Conservation (phyloP, 2,797 vertebrate genomes). For the Staurois parvus region DNA sequence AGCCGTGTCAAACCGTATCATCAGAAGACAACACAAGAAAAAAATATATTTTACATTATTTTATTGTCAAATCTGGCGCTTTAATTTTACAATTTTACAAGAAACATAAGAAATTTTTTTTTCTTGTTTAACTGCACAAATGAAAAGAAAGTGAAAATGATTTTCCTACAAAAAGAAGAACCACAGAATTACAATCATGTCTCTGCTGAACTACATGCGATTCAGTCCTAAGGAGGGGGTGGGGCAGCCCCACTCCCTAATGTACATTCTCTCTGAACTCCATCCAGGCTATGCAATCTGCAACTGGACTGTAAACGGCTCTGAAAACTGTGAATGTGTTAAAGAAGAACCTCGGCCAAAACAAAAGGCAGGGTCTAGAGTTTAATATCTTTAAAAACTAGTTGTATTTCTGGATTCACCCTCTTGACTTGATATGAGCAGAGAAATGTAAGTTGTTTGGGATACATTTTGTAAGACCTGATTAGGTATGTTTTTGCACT, state of each 20-base stretch:
- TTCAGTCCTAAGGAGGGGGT: too few species aligned
- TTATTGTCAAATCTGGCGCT: conserved; percentile 82
- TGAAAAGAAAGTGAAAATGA: conserved; percentile 39
- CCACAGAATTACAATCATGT: conserved; percentile 66
- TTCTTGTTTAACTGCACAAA: conserved; percentile 62
- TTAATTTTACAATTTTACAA: conserved; percentile 80
- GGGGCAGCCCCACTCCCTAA: too few species aligned
- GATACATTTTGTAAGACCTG: background rate
- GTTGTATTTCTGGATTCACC: too few species aligned
- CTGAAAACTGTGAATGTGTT: background rate
- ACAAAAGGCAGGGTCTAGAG: background rate
- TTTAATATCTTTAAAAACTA: too few species aligned
- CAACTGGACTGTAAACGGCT: background rate
- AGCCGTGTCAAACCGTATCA: background rate
- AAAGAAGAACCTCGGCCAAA: background rate
- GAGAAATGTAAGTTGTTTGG: background rate
- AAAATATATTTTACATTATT: conserved; percentile 73
- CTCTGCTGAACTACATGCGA: conserved; percentile 3
- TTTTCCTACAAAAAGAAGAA: conserved; percentile 60
- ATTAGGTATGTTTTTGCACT: too few species aligned
- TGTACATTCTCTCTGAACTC: background rate
- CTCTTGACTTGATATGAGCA: background rate
- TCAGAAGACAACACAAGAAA: background rate
- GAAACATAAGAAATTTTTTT: conserved; percentile 62
- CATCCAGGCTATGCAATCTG: background rate